Conservation (phyloP, 2,113 vertebrate species). For the Azemiops feae region DNA sequence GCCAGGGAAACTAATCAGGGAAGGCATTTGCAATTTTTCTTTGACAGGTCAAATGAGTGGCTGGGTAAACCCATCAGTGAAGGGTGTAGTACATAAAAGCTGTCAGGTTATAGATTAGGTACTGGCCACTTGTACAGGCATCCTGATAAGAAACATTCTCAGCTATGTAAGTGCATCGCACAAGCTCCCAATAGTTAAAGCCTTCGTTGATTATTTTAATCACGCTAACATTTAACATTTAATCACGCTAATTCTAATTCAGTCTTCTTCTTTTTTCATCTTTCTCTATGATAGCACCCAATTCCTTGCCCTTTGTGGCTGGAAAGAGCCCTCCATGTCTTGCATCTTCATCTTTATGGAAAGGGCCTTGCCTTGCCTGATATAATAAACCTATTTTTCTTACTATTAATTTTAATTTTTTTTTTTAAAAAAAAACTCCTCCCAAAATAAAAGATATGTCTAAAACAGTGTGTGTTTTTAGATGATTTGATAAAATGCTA, state of each 20-base stretch:
- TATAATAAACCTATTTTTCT: background rate
- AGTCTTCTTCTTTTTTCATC: background rate
- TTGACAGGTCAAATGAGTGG: background rate
- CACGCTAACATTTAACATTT: background rate
- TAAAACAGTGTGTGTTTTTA: constrained; percentile 1
- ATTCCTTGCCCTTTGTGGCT: background rate
- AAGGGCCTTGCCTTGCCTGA: background rate
- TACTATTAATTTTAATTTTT: background rate
- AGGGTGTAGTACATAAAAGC: constrained; percentile 23
- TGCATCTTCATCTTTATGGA: background rate
- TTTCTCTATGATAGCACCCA: background rate
- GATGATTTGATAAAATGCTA: constrained; percentile 37
- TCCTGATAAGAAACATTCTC: constrained; percentile 24
- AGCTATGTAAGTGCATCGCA: constrained; percentile 3
- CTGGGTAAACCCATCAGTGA: constrained; percentile 42
- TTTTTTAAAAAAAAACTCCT: background rate
- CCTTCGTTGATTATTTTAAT: background rate
- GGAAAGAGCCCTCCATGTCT: background rate
- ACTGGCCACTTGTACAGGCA: constrained; percentile 26
- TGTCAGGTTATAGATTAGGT: constrained; percentile 26
- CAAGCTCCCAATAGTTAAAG: background rate
- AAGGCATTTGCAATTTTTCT: constrained; percentile 38
- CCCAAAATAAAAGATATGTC: constrained; percentile 45
- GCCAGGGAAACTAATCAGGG: constrained; percentile 45
- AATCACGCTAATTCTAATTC: background rate